Conservation (phyloP, 2,888 invertebrate species). For the Asteroscopus sphinx region DNA sequence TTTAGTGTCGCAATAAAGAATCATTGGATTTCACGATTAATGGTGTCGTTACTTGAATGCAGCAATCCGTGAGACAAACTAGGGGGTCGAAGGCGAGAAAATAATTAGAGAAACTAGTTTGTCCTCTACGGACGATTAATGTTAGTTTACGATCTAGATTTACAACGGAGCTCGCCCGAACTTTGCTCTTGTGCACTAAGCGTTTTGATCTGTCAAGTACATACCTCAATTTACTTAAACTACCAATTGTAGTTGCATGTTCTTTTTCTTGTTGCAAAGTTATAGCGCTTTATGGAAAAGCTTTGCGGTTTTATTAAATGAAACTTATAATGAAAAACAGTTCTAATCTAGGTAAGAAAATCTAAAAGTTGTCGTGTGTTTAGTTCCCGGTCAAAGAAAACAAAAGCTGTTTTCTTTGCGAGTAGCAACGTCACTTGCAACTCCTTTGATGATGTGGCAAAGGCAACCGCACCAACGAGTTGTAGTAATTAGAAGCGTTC, state of each 20-base stretch:
- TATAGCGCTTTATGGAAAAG: neutral
- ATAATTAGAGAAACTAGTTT: constrained; percentile 84
- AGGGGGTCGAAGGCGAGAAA: constrained; percentile 77
- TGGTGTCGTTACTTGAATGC: constrained; percentile 71
- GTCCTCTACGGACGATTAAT: constrained; percentile 79
- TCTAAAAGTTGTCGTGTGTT: constrained; percentile 49
- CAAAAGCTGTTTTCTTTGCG: constrained; percentile 59
- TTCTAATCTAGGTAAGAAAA: constrained; percentile 47
- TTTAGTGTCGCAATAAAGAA: constrained; percentile 52
- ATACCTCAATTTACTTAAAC: constrained; percentile 38
- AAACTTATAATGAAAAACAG: constrained; percentile 21
- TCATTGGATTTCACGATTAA: constrained; percentile 69
- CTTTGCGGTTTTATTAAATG: constrained; percentile 18
- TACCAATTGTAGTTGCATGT: constrained; percentile 15
- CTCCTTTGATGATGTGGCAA: constrained; percentile 68
- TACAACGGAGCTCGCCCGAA: constrained; percentile 69
- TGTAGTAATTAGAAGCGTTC: constrained; percentile 73
- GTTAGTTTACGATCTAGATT: constrained; percentile 77
- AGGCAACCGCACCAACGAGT: constrained; percentile 66
- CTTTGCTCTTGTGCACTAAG: constrained; percentile 64
- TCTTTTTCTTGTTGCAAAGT: constrained; percentile 7
- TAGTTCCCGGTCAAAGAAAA: constrained; percentile 53
- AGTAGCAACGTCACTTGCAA: constrained; percentile 62
- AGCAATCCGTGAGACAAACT: constrained; percentile 75
- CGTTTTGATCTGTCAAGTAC: constrained; percentile 53